phyloP scores from a whole-genome alignment of 1,140 invertebrate genomes.

The Tetranychus cinnabarinus region DNA sequence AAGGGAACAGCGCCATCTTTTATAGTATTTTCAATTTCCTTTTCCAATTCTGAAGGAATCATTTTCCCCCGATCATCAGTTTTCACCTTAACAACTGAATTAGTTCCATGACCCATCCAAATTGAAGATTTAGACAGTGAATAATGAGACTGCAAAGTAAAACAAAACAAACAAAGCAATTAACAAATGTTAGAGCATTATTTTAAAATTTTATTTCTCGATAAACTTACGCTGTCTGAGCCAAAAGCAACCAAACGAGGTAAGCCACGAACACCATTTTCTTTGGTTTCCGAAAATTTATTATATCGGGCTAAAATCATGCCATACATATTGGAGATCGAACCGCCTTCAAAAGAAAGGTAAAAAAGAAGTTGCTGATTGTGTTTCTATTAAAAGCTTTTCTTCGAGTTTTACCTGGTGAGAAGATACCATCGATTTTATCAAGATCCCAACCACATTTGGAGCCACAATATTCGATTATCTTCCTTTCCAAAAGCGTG shows the following conservation, averaged over 20 bases:
- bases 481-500: constrained; percentile 88
- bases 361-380: not conserved
- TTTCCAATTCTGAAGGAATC: constrained; percentile 30
- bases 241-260: constrained; percentile 80
- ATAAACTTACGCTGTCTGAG: constrained; percentile 59
- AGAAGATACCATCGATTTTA: constrained; percentile 59
- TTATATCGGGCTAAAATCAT: constrained; percentile 78
- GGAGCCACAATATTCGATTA: constrained; percentile 70
- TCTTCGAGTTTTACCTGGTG: constrained; percentile 35
- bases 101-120: constrained; percentile 52
- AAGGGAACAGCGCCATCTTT: constrained; percentile 30
- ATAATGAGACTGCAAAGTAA: constrained; percentile 50
- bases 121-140: constrained; percentile 65
- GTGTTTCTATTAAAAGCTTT: not conserved
- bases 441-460: constrained; percentile 59
- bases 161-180: not conserved
- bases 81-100: constrained; percentile 40
- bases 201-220: not conserved
- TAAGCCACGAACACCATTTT: constrained; percentile 55
- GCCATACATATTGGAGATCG: constrained; percentile 90
- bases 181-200: not conserved
- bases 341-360: constrained; percentile 33
- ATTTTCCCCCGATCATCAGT: constrained; percentile 41
- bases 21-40: constrained; percentile 26
- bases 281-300: constrained; percentile 80